These are phyloP conservation scores for Cyphomyrmex costatus DNA, from an alignment of 1,140 invertebrate genomes.

Conservation along the genomic window DNA sequence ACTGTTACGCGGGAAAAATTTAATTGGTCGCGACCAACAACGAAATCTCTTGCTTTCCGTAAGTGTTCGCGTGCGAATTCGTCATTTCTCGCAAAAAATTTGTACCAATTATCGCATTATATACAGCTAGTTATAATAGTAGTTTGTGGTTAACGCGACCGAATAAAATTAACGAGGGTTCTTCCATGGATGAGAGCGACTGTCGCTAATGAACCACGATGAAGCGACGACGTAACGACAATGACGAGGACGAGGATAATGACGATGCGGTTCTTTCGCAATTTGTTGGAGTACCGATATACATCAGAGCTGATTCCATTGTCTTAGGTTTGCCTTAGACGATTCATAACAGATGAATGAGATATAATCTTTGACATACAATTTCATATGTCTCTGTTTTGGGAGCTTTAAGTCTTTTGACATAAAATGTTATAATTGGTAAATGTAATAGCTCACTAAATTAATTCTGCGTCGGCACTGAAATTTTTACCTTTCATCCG, in stretches of 20 bases:
- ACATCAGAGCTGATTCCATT: not conserved
- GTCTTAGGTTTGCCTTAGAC: not conserved
- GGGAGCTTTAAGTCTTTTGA: not conserved
- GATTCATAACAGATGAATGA: not conserved
- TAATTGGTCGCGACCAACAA: not conserved
- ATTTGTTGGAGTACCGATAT: conserved; percentile 13
- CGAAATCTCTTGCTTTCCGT: not conserved
- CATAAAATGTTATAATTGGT: not conserved
- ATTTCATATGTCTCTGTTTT: not conserved
- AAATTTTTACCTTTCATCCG: too few relatives aligned
- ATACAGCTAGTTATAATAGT: conserved; percentile 15
- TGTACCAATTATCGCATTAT: conserved; percentile 37
- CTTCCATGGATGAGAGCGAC: not conserved
- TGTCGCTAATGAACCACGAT: conserved; percentile 22
- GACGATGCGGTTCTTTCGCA: conserved; percentile 30
- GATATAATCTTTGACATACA: not conserved
- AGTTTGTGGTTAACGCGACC: conserved; percentile 4
- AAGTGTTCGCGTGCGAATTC: conserved; percentile 29
- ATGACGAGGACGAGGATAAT: conserved; percentile 41
- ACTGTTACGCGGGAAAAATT: conserved; percentile 4
- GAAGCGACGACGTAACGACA: not conserved
- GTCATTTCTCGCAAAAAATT: conserved; percentile 23
- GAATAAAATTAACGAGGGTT: conserved; percentile 15
- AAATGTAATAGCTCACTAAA: too few relatives aligned
- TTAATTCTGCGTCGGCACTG: not conserved